These are phyloP conservation scores for Chouioia cunea DNA, from an alignment of 2,888 invertebrate genomes.

Conservation along the genomic window DNA sequence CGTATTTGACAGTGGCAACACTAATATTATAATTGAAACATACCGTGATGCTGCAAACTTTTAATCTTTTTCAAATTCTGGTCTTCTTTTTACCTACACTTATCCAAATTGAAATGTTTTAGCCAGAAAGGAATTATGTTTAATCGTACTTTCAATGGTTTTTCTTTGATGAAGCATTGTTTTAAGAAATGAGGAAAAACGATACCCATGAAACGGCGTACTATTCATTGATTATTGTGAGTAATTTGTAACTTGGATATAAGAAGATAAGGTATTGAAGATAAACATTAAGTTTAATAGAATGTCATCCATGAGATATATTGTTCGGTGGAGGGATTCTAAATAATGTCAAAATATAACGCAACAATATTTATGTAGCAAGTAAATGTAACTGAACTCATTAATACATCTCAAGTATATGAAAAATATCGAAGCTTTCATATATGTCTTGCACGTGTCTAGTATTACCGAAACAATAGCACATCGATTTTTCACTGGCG, in stretches of 20 bases:
- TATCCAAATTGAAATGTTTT: constrained; percentile 27
- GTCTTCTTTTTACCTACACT: constrained; percentile 14
- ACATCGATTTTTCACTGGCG: constrained; percentile 30
- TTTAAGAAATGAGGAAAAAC: no score
- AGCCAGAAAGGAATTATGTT: constrained; percentile 19
- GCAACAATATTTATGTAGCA: constrained; percentile 19
- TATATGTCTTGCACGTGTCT: constrained; percentile 26
- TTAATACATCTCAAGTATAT: constrained; percentile 33
- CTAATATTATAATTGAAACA: constrained; percentile 46
- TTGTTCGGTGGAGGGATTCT: no score
- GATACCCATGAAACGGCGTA: no score
- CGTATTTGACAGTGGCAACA: constrained; percentile 41
- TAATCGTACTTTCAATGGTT: no score
- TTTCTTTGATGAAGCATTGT: no score
- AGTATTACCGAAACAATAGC: constrained; percentile 31
- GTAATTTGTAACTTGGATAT: no score
- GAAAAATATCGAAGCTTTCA: constrained; percentile 34
- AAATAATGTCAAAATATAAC: neutral
- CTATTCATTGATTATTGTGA: no score
- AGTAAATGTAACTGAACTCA: neutral
- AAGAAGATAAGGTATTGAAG: no score
- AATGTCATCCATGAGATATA: no score
- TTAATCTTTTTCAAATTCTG: constrained; percentile 45
- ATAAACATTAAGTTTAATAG: no score
- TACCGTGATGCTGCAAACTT: constrained; percentile 38